These are phyloP conservation scores for Anoplius nigerrimus DNA, from an alignment of 2,888 invertebrate genomes.

Conservation along the genomic window DNA sequence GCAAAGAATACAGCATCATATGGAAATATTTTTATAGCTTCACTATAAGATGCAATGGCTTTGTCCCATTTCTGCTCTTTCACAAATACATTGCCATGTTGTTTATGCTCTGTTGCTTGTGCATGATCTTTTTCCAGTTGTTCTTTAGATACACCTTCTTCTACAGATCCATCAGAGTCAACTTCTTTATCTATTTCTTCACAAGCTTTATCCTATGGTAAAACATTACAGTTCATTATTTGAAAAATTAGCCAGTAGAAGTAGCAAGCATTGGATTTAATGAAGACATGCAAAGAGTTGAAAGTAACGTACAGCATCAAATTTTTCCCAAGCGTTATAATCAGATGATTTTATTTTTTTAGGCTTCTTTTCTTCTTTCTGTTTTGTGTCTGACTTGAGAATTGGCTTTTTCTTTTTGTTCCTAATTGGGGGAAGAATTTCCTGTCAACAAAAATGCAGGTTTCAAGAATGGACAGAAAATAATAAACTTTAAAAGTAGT, in stretches of 20 bases:
- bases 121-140: conserved; percentile 76
- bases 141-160: conserved; percentile 76
- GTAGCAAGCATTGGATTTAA: too few relatives aligned
- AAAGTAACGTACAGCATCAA: conserved; percentile 81
- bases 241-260: too few relatives aligned
- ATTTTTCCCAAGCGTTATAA: conserved; percentile 86
- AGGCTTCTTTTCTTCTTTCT: conserved; percentile 49
- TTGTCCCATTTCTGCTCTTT: conserved; percentile 87
- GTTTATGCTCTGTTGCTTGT: conserved; percentile 83
- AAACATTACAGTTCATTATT: conserved; percentile 8
- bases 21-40: conserved; percentile 89
- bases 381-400: conserved; percentile 10
- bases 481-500: not conserved
- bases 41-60: conserved; percentile 90
- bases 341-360: conserved; percentile 80
- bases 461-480: conserved; percentile 17
- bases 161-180: conserved; percentile 73
- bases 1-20: conserved; percentile 89
- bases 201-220: conserved; percentile 79
- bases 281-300: too few relatives aligned
- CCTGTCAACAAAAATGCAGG: conserved; percentile 25
- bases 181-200: conserved; percentile 75
- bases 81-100: conserved; percentile 89
- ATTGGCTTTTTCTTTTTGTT: conserved; percentile 69
- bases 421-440: conserved; percentile 78